Evolutionary conservation across 2,888 invertebrate species (phyloP).

Genomic region (Plemyria rubiginata): DNA sequence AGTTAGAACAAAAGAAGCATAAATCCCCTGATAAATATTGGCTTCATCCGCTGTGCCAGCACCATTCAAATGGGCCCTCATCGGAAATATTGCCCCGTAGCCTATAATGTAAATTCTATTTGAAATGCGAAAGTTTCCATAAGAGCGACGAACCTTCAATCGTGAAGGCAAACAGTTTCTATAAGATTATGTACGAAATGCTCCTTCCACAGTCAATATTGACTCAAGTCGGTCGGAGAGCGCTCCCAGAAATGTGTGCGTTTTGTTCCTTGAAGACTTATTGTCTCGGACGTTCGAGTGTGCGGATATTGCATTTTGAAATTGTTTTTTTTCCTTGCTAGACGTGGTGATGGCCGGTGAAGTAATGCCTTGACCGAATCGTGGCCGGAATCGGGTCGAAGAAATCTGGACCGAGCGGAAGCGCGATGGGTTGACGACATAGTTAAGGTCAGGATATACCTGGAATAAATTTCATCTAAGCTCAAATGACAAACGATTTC

Average conservation of each 20-base stretch:
- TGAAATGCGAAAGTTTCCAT: constrained; percentile 76
- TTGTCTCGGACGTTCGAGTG: constrained; percentile 61
- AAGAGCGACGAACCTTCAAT: constrained; percentile 74
- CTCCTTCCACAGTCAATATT: constrained; percentile 74
- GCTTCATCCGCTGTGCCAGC: constrained; percentile 63
- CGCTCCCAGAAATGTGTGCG: constrained; percentile 49
- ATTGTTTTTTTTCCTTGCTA: constrained; percentile 39
- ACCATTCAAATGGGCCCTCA: constrained; percentile 72
- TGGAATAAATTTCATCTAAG: too few relatives aligned
- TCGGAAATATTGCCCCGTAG: constrained; percentile 78
- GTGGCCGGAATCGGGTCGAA: too few relatives aligned
- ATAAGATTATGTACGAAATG: constrained; percentile 80
- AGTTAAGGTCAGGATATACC: too few relatives aligned
- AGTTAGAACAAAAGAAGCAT: constrained; percentile 26
- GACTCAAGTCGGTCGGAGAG: constrained; percentile 47
- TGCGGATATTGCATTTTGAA: constrained; percentile 59
- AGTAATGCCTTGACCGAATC: too few relatives aligned
- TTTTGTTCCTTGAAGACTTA: constrained; percentile 50
- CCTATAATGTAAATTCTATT: constrained; percentile 78
- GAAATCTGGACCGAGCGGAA: too few relatives aligned
- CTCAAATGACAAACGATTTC: too few relatives aligned
- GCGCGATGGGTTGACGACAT: too few relatives aligned
- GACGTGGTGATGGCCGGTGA: too few relatives aligned
- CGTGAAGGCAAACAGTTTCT: constrained; percentile 78
- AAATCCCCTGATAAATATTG: constrained; percentile 54